A percentile compares a stretch with the other conserved stretches of the same genome.
Conservation (phyloP, 2,113 vertebrate species). For the Naja naja region DNA sequence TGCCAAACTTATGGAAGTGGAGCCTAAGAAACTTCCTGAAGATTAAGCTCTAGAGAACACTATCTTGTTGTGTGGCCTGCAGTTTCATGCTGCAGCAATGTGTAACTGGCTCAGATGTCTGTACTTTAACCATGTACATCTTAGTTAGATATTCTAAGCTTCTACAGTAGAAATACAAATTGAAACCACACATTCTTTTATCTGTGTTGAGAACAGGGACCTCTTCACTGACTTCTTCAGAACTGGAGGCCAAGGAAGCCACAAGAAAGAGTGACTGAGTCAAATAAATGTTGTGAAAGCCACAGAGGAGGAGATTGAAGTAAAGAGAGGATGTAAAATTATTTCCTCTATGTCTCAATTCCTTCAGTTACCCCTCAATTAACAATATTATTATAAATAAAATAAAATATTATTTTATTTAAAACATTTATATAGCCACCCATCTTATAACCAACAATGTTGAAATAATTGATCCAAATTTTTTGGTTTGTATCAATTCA, state of each 20-base stretch:
- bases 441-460: background rate
- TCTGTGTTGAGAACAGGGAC: background rate
- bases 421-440: background rate
- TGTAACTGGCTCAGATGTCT: background rate
- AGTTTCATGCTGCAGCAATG: background rate
- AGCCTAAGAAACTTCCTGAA: background rate
- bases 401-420: background rate
- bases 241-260: background rate
- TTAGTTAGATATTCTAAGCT: background rate
- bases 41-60: background rate
- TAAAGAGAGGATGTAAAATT: background rate
- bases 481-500: background rate
- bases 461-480: background rate
- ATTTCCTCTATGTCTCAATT: background rate
- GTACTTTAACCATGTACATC: background rate
- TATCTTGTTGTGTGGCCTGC: background rate
- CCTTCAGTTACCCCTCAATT: background rate
- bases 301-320: background rate
- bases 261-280: background rate
- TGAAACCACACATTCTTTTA: background rate
- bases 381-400: background rate
- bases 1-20: background rate
- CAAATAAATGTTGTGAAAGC: background rate
- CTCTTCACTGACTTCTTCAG: background rate
- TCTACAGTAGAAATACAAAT: background rate